Percentiles rank a stretch among this genome's conserved stretches.
Evolutionary conservation across 2,888 invertebrate species (phyloP).

Genomic region (Drosophila hamatofila): DNA sequence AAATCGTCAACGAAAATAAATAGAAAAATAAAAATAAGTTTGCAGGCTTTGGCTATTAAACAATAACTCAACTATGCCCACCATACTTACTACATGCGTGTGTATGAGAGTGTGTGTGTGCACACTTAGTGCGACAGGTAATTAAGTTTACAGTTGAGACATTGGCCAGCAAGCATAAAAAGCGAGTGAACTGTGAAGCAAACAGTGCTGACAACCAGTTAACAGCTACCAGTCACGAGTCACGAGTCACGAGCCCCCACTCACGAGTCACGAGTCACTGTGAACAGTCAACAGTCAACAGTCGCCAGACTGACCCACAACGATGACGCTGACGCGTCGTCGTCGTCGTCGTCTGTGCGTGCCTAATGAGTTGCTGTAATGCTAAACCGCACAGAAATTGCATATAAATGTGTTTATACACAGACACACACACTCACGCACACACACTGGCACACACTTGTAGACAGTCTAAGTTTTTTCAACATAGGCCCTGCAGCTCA

Average conservation of each 20-base stretch:
- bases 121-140: constrained; percentile 48
- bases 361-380: constrained; percentile 76
- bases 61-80: constrained; percentile 52
- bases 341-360: constrained; percentile 68
- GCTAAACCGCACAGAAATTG: constrained; percentile 60
- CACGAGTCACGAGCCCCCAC: constrained; percentile 14
- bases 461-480: constrained; percentile 48
- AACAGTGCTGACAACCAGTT: constrained; percentile 27
- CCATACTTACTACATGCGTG: constrained; percentile 5
- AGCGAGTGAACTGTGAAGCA: constrained; percentile 57
- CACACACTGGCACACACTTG: constrained; percentile 6
- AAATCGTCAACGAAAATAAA: constrained; percentile 34
- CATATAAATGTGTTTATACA: constrained; percentile 29
- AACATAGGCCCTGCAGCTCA: constrained; percentile 18
- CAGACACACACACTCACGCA: constrained; percentile 10
- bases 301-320: constrained; percentile 65
- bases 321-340: constrained; percentile 54
- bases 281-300: constrained; percentile 16
- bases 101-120: neutral
- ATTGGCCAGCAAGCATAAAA: constrained; percentile 31
- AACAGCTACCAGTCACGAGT: constrained; percentile 10
- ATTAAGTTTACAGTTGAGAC: constrained; percentile 71
- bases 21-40: constrained; percentile 33
- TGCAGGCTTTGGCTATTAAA: constrained; percentile 49
- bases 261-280: constrained; percentile 21